Evolutionary conservation across 2,113 vertebrate species (phyloP).

Genomic region (Antigone vipio): DNA sequence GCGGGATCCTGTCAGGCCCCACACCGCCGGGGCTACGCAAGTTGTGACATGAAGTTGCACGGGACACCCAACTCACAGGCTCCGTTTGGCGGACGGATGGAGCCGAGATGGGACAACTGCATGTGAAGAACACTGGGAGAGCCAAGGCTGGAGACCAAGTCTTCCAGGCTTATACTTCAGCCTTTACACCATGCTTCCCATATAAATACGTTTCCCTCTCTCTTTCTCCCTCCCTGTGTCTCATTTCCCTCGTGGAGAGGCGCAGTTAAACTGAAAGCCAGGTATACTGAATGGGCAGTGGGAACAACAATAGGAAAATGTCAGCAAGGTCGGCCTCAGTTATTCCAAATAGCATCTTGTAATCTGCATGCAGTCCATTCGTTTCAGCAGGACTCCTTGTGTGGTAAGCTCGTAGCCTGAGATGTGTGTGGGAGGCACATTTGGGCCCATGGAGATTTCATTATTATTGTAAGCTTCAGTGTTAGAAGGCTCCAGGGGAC

Average conservation of each 20-base stretch:
- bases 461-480: slow-evolving; percentile 31
- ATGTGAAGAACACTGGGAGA: neutral
- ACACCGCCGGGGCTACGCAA: rapidly evolving
- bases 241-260: neutral
- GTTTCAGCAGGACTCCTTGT: slow-evolving; percentile 24
- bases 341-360: neutral
- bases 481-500: neutral
- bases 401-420: neutral
- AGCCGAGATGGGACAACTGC: neutral
- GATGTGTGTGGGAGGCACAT: slow-evolving; percentile 36
- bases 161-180: neutral
- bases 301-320: neutral
- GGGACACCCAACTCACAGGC: rapidly evolving
- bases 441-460: slow-evolving; percentile 23
- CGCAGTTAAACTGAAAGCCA: neutral
- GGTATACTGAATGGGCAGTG: neutral
- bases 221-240: neutral
- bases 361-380: neutral
- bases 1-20: neutral
- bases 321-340: neutral
- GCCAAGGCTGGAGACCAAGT: neutral
- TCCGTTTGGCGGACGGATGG: neutral
- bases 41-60: rapidly evolving
- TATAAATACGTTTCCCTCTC: neutral
- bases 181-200: neutral